These are phyloP conservation scores for western clawed frog (Xenopus tropicalis) DNA, from an alignment of 2,113 vertebrate genomes.

Conservation along the genomic window UCB_Xtro_10.0 CM004447.2:104566501-104567000, in stretches of 20 bases:
- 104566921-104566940: no score
- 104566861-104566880: no score
- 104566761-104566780: background rate
- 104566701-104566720: background rate
- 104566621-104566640: background rate
- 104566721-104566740: background rate
- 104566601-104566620: slow-evolving; percentile 15
- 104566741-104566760: background rate
- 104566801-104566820: no score
- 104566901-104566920: no score
- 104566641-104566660: background rate
- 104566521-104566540: slow-evolving; percentile 18
- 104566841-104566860: no score
- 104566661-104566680: slow-evolving; percentile 9
- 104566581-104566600: background rate
- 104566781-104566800: no score
- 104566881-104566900: no score
- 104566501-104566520: slow-evolving; percentile 30
- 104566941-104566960: no score
- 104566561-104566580: slow-evolving; percentile 15
- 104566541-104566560: background rate
- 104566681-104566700: background rate
- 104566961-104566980: no score
- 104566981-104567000: no score
- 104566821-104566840: no score